Evolutionary conservation across 2,888 invertebrate genomes (phyloP).

Genomic region (Chalcis sispes): DNA sequence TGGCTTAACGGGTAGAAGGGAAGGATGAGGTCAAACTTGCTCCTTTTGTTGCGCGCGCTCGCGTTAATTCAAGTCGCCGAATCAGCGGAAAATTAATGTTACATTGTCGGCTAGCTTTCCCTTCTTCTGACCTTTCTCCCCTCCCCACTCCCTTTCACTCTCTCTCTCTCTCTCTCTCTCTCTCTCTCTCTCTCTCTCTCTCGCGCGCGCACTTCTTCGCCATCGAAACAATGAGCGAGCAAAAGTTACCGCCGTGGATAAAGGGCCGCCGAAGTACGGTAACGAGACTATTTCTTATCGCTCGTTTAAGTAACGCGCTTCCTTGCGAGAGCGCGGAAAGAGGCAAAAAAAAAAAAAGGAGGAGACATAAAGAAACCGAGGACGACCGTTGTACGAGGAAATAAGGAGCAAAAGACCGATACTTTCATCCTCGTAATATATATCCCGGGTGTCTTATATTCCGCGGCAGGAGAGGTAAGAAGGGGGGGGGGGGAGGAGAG

Average conservation of each 20-base stretch:
- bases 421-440: not conserved
- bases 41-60: not conserved
- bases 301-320: not conserved
- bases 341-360: not conserved
- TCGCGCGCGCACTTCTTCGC: no score
- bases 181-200: not conserved
- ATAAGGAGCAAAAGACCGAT: not conserved
- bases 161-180: not conserved
- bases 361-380: not conserved
- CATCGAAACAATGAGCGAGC: conserved; percentile 8
- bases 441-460: conserved; percentile 1
- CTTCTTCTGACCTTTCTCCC: not conserved
- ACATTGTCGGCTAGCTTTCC: conserved; percentile 22
- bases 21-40: not conserved
- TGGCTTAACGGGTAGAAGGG: not conserved
- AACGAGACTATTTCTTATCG: not conserved
- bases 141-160: no score
- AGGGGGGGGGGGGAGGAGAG: not conserved
- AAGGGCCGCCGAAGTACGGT: not conserved
- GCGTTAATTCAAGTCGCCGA: conserved; percentile 13
- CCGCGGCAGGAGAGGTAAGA: not conserved
- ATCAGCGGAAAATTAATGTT: conserved; percentile 47
- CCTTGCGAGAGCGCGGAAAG: not conserved
- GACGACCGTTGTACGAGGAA: not conserved
- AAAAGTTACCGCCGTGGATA: conserved; percentile 5